Conservation (phyloP, 2,113 vertebrate species). For the Stigmatopora nigra region DNA sequence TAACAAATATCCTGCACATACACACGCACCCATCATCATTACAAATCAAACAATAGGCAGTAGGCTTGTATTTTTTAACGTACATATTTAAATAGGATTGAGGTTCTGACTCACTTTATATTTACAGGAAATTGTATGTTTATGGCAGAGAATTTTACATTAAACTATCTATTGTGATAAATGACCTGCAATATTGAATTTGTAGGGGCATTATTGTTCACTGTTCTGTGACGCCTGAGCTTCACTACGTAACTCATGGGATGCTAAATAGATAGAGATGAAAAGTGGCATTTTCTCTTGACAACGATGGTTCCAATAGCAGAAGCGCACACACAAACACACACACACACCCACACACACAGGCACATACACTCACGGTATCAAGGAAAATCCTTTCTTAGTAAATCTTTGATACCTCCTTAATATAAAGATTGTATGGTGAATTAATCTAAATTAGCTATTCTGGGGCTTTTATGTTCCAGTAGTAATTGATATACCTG, state of each 20-base stretch:
- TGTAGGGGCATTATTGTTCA: constrained; percentile 19
- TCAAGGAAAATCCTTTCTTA: neutral
- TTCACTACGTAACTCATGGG: neutral
- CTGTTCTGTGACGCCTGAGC: neutral
- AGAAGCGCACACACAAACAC: no score
- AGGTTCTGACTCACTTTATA: constrained; percentile 1
- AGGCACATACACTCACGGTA: neutral
- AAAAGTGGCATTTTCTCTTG: neutral
- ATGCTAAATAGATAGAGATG: neutral
- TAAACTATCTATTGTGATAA: constrained; percentile 9
- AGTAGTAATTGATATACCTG: constrained; percentile 2
- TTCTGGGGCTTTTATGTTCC: constrained; percentile 3
- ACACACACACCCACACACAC: neutral
- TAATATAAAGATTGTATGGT: neutral
- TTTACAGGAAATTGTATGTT: constrained; percentile 26
- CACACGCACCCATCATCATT: constrained; percentile 2
- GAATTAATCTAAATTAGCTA: neutral
- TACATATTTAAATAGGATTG: neutral
- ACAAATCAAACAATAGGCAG: constrained; percentile 1
- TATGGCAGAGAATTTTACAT: constrained; percentile 12
- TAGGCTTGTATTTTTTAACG: constrained; percentile 11
- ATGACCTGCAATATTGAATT: constrained; percentile 11
- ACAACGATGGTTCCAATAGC: neutral
- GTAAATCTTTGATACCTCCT: neutral
- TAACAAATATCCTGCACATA: neutral